Evolutionary conservation across 2,797 vertebrate genomes (phyloP), one percentile per base, ranked within the genome.

Genomic region (Lepilemur septentrionalis): DNA sequence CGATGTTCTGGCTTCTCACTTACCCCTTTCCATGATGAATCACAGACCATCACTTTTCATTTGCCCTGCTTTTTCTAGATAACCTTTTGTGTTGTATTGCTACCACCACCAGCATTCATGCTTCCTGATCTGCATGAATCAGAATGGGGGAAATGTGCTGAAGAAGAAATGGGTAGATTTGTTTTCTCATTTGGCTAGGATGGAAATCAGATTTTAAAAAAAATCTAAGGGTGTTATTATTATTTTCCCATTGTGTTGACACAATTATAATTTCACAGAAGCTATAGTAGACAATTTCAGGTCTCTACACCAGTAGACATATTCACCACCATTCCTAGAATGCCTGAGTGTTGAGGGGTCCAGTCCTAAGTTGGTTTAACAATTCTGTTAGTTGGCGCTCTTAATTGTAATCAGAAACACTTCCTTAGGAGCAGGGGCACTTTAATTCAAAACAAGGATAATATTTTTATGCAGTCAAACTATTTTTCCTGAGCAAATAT

Each of bases 71-170:
- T 83, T 85, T 38, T 88, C 25, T 55, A 32, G 4, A 41, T 93
- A 52, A 38, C 41, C 7, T 88, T 90, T 76, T 80, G 18, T 82
- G 28, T 73, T 50, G 2, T 46, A 41, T 80, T 55, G 76, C 50
- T 72, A 13, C 92, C 67, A 46, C 48, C 48, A 80, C 32, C 38
- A 55, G 50, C 81, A 48, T 76, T 79, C 52, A 23, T 89, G 95
- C 94, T 97, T 97, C 73, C 90, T 92, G 55, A 92, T 79, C 79
- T 84, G 89, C 96, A 90, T 93, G 78, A 89, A 96, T 30, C 76
- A 95, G 94, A 97, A 38, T n/a, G 35, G 5, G n/a, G 94, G 80
- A 94, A 94, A 85, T 28, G 7, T 80, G 79, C 63, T 90, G 18
- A 55, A 55, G 22, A 43, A 61, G 48, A 70, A 76, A 52, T 46